A percentile compares a stretch with the other conserved stretches of the same genome.
Conservation (phyloP, 1,140 invertebrate genomes). For the Drosophila obscura region DNA sequence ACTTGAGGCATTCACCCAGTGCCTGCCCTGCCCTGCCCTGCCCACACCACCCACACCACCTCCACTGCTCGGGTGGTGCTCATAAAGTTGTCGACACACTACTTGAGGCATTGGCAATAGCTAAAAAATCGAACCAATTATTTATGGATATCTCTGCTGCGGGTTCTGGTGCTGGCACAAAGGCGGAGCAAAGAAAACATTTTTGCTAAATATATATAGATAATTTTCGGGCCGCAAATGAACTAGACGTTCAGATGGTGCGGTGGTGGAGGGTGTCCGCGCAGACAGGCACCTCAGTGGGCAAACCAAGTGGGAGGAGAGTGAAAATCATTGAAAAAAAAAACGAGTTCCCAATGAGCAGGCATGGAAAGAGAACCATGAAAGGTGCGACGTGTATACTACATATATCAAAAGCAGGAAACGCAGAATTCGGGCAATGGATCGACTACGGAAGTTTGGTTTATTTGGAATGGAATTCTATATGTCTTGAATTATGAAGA, state of each 20-base stretch:
- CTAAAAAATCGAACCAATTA: conserved; percentile 74
- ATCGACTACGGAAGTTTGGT: too few species aligned
- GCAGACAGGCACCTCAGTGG: background rate
- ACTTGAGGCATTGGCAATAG: conserved; percentile 42
- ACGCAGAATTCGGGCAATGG: too few species aligned
- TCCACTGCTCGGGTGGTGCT: conserved; percentile 20
- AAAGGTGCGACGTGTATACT: too few species aligned
- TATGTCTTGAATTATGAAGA: too few species aligned
- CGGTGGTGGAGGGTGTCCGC: background rate
- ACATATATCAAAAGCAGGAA: too few species aligned
- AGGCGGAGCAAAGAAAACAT: conserved; percentile 38
- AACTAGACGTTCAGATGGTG: conserved; percentile 21
- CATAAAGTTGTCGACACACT: conserved; percentile 76
- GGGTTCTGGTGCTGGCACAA: conserved; percentile 5
- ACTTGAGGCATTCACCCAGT: conserved; percentile 30
- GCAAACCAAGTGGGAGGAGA: conserved; percentile 5
- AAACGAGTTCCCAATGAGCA: background rate
- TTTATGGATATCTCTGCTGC: conserved; percentile 63
- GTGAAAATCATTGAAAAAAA: conserved; percentile 27
- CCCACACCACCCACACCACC: conserved; percentile 1
- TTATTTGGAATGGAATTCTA: too few species aligned
- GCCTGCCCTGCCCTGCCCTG: background rate
- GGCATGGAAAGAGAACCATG: too few species aligned
- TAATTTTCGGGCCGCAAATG: conserved; percentile 53
- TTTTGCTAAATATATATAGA: conserved; percentile 73